Evolutionary conservation across 2,797 vertebrate genomes (phyloP), one percentile per base, ranked within the genome.

Genomic region (Cynopterus sphinx): DNA sequence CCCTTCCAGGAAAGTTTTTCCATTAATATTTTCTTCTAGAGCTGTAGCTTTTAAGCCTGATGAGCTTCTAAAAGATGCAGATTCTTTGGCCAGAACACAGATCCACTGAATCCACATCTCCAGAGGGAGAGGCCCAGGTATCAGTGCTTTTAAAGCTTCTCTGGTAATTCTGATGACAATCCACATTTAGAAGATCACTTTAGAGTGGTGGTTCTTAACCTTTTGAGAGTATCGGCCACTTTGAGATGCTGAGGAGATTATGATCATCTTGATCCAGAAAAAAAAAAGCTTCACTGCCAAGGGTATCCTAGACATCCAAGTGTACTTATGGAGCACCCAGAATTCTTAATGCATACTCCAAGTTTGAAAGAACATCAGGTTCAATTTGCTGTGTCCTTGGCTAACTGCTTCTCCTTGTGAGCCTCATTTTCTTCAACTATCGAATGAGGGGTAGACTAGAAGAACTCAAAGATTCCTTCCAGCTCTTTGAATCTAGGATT

Each of bases 1-100:
- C 15, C 43, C 10, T 86, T 78, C 31, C 67, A 89, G 84, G 57
- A 94, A 94, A 96, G 70, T 26, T 87, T 85, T 59, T 93, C 46
- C 43, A 67, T 82, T 94, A 74, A 59, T 70, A 65, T 83, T 86
- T 88, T 86, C 67, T 65, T 87, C 31, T 67, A 90, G 28, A 86
- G 24, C 46, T 87, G 39, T 6, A 36, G 13, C 49, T 95, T 71
- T 33, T 75, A 77, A 83, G 9, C 9, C n/a, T 73, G 15, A 1
- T n/a, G n/a, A 94, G 15, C 22, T 51, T 93, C 43, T 87, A 31
- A 85, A 83, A 87, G 46, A 67, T 17, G 49, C 19, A 88, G 15
- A 57, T 90, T 92, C 28, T 79, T 43, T 75, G 36, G n/a, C 36
- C 33, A 57, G 24, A 33, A 33, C 33, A 51, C 16, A 75, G 46